Base-by-base conservation (phyloP, 2,888 invertebrate species). In the Dysmachus trigonus region DNA sequence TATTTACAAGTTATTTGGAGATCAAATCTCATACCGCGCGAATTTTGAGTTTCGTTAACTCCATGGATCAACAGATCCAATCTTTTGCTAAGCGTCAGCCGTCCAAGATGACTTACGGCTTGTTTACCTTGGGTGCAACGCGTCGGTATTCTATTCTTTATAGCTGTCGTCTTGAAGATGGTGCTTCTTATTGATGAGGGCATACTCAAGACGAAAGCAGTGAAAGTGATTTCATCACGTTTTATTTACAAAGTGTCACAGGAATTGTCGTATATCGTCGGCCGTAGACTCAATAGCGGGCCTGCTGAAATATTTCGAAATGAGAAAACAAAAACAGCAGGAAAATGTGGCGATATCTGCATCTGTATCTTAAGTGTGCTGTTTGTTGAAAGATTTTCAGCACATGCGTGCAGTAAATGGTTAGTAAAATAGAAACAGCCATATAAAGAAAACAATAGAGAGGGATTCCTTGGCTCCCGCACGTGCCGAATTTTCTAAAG, bases 241-340 rank as follows among this genome's bases (percentile, higher is more conserved):
- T 35, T 38, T 76, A 35, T 76, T 76, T 76, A 76, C 76, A 76
- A 76, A 76, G 38, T 76, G 76, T 76, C 76, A 76, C 38, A 76
- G 76, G 33, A 76, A 76, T 76, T 41, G 76, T 38, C 76, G 76
- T 38, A 76, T 22, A 38, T 76, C 22, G 38, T 27, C 27, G 62
- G 7, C 62, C 18, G 27, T 62, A 27, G 22, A 10, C 62, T 22
- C 62, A 62, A 22, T 10, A 62, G 22, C 62, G n/a, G n/a, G n/a
- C 22, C 62, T 62, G 62, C 22, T 27, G 22, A 62, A 62, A 62
- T 62, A 62, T 62, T 62, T 62, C 62, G 62, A 27, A 10, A 27
- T 62, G 27, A 13, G 62, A 27, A 62, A 62, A 62, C 22, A 62
- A 62, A 27, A 62, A 62, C 27, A 62, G 62, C 10, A 22, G 7